phyloP scores from a whole-genome alignment of 2,113 vertebrate genomes.

The Lasiurus cinereus region DNA sequence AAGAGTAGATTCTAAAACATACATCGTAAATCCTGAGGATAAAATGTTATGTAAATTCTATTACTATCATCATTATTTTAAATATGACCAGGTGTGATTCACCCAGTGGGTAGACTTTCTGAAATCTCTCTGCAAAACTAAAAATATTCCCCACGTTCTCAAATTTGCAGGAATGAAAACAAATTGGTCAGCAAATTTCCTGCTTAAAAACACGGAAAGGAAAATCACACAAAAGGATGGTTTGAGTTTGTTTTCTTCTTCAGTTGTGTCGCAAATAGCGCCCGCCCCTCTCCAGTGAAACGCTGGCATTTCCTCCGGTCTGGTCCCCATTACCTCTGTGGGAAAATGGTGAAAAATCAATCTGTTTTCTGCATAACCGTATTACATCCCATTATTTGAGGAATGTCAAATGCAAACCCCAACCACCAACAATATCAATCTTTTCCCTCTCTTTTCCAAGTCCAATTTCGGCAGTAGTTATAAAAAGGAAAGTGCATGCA shows the following conservation, averaged over 20 bases:
- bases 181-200: slow-evolving; percentile 81
- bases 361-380: slow-evolving; percentile 82
- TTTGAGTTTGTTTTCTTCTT: slow-evolving; percentile 82
- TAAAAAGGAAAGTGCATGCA: slow-evolving; percentile 36
- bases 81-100: slow-evolving; percentile 23
- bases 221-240: slow-evolving; percentile 81
- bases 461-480: slow-evolving; percentile 79
- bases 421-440: slow-evolving; percentile 77
- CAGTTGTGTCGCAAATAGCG: slow-evolving; percentile 77
- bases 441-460: slow-evolving; percentile 71
- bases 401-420: slow-evolving; percentile 81
- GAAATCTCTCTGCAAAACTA: slow-evolving; percentile 42
- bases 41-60: slow-evolving; percentile 41
- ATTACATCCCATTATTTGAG: slow-evolving; percentile 84
- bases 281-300: slow-evolving; percentile 75
- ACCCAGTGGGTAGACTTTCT: background rate
- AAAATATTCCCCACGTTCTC: slow-evolving; percentile 59
- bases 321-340: slow-evolving; percentile 84
- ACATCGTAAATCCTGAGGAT: background rate
- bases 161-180: slow-evolving; percentile 75
- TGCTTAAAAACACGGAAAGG: slow-evolving; percentile 76
- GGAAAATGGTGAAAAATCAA: slow-evolving; percentile 83
- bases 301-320: slow-evolving; percentile 81
- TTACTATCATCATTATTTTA: background rate
- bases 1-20: background rate